Percentiles rank a stretch among this genome's conserved stretches.
Conservation (phyloP, 92 coral and sea anemone genomes). For the Siderastrea radians region DNA sequence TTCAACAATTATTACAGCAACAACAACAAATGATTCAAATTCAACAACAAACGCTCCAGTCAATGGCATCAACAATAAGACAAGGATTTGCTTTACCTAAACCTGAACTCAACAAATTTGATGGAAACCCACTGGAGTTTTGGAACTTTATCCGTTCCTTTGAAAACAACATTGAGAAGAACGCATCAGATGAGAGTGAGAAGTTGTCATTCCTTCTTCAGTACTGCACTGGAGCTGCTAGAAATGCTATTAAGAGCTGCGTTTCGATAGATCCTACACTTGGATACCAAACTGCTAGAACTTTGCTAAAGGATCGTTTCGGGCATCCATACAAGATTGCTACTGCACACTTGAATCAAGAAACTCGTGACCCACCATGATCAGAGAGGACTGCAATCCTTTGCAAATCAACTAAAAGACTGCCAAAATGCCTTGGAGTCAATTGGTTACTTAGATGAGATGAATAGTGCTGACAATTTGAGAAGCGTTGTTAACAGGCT, state of each 20-base stretch:
- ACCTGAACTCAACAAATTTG: conserved; percentile 43
- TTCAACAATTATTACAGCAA: background rate
- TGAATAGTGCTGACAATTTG: conserved; percentile 60
- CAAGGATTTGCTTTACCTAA: conserved; percentile 50
- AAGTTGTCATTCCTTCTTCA: conserved; percentile 53
- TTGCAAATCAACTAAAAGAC: conserved; percentile 47
- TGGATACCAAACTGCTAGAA: conserved; percentile 52
- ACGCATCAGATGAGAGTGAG: conserved; percentile 5
- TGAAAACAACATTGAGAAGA: conserved; percentile 20
- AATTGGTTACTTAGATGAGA: conserved; percentile 63
- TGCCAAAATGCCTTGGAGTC: conserved; percentile 52
- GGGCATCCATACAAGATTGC: conserved; percentile 64
- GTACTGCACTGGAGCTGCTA: conserved; percentile 58
- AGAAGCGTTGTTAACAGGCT: conserved; percentile 52
- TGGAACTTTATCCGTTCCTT: conserved; percentile 53
- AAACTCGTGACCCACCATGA: conserved; percentile 61
- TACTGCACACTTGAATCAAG: conserved; percentile 13
- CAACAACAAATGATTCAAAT: background rate
- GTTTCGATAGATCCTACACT: conserved; percentile 33
- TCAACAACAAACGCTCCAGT: background rate
- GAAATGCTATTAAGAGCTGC: conserved; percentile 41
- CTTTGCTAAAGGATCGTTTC: conserved; percentile 57
- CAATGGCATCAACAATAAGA: conserved; percentile 18
- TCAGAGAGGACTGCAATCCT: background rate
- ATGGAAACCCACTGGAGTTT: conserved; percentile 51